Conservation (phyloP, 2,888 invertebrate species). For the Tachina lurida region DNA sequence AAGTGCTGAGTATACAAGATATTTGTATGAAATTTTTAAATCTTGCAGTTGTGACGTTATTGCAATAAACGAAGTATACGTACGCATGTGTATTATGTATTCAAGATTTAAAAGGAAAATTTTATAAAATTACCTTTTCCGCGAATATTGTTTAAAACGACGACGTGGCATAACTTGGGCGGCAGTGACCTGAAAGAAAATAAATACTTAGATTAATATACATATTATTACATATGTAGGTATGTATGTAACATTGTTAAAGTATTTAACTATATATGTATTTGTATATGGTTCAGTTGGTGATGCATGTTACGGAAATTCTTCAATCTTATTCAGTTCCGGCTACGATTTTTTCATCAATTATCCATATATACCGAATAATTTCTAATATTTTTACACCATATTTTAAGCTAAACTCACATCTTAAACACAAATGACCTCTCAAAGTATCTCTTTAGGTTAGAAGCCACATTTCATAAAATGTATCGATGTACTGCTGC, state of each 20-base stretch:
- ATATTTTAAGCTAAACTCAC: slow-evolving; percentile 16
- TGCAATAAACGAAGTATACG: no score
- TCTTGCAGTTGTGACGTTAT: neutral
- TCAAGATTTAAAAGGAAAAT: no score
- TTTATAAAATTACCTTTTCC: slow-evolving; percentile 11
- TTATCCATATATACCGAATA: neutral
- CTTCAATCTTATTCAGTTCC: slow-evolving; percentile 73
- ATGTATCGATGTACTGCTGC: no score
- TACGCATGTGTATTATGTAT: no score
- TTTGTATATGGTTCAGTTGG: slow-evolving; percentile 75
- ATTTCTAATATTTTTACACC: neutral
- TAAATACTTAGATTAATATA: neutral
- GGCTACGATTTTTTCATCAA: slow-evolving; percentile 75
- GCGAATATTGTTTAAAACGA: neutral
- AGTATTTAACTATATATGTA: neutral
- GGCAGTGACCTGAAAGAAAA: neutral
- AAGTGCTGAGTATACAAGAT: neutral
- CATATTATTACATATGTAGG: neutral
- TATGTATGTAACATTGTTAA: neutral
- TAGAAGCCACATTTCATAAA: no score
- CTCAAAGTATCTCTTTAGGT: no score
- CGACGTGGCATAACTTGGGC: neutral
- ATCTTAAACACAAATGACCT: no score
- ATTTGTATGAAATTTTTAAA: neutral
- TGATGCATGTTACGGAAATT: slow-evolving; percentile 76